Evolutionary conservation across 2,113 vertebrate genomes (phyloP).

Genomic region (Quiscalus mexicanus): DNA sequence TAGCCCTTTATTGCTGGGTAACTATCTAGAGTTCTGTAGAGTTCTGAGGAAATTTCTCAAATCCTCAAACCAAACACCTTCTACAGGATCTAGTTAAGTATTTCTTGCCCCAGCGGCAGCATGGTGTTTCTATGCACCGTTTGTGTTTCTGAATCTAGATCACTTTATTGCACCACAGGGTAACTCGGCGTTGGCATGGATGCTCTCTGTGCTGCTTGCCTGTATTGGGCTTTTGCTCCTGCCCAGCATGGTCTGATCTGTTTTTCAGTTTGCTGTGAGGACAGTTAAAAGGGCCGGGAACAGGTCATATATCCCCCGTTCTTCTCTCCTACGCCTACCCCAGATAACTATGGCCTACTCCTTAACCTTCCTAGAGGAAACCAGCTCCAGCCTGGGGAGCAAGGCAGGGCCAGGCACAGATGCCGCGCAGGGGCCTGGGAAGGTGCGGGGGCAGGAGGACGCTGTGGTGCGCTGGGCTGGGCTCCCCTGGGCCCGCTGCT

Average conservation of each 20-base stretch:
- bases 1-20: background rate
- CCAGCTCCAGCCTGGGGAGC: background rate
- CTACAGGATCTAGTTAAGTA: background rate
- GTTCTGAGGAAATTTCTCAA: background rate
- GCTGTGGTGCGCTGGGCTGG: background rate
- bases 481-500: rapidly evolving
- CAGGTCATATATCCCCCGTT: background rate
- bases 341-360: too few relatives aligned
- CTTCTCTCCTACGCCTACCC: background rate
- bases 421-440: background rate
- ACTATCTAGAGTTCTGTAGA: background rate
- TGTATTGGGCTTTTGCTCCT: background rate
- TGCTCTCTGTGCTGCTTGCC: too few relatives aligned
- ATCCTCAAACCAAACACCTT: background rate
- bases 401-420: rapidly evolving
- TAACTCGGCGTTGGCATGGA: background rate
- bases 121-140: rapidly evolving
- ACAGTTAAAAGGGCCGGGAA: background rate
- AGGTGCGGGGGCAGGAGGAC: too few relatives aligned
- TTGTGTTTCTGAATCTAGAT: background rate
- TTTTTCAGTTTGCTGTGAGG: background rate
- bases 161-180: background rate
- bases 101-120: background rate
- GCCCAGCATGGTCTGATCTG: background rate
- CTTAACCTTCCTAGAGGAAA: background rate